Evolutionary conservation across 2,113 vertebrate species (phyloP).

Genomic region (Sinocyclocheilus anshuiensis): DNA sequence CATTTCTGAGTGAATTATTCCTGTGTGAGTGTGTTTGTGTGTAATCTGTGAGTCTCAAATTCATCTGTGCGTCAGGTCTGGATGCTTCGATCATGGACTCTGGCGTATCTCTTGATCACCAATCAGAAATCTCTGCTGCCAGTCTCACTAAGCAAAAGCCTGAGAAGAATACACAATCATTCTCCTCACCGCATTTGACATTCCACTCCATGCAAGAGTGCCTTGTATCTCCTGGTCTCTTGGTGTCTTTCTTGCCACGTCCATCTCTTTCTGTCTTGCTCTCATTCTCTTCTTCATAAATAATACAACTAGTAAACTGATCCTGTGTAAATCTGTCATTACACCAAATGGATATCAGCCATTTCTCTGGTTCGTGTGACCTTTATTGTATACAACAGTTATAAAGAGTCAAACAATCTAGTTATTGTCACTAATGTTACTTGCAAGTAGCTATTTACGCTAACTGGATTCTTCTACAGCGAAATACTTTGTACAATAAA

Average conservation of each 20-base stretch:
- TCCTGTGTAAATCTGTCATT: conserved; percentile 26
- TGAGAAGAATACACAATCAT: conserved; percentile 46
- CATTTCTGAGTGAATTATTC: conserved; percentile 12
- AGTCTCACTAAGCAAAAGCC: conserved; percentile 32
- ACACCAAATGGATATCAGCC: background rate
- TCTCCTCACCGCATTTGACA: conserved; percentile 19
- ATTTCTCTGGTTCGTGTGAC: background rate
- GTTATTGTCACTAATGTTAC: background rate
- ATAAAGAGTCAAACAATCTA: background rate
- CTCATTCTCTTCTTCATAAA: conserved; percentile 34
- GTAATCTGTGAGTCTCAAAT: background rate
- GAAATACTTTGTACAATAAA: background rate
- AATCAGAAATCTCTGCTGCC: conserved; percentile 37
- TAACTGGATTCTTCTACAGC: too few species aligned
- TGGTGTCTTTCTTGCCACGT: background rate
- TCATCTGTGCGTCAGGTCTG: conserved; percentile 1
- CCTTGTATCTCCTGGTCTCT: background rate
- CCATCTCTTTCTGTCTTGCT: background rate
- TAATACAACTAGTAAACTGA: conserved; percentile 4
- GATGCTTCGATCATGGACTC: conserved; percentile 15
- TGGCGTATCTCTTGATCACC: conserved; percentile 44
- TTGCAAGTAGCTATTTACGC: background rate
- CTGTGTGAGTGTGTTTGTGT: conserved; percentile 8
- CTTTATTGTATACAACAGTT: background rate
- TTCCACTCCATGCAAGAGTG: conserved; percentile 20